Percentiles rank a stretch among this genome's conserved stretches.
Conservation (phyloP, 2,797 vertebrate species). For the Odontamblyopus lacepedii region DNA sequence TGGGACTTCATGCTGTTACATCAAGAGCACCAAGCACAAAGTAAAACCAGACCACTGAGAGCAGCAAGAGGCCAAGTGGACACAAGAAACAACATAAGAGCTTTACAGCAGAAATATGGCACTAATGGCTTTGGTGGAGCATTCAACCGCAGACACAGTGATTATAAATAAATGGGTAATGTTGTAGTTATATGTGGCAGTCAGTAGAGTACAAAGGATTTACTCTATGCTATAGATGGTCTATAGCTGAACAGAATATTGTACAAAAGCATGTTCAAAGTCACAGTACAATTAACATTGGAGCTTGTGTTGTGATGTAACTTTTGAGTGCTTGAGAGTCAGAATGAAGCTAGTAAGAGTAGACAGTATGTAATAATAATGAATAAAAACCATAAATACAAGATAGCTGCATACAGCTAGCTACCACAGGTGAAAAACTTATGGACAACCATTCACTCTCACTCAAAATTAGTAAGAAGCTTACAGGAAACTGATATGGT, state of each 20-base stretch:
- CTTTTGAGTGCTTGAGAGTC: neutral
- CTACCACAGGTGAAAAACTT: neutral
- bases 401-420: neutral
- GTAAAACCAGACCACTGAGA: slow-evolving; percentile 9
- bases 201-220: neutral
- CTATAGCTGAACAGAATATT: neutral
- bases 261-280: neutral
- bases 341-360: neutral
- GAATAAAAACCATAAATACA: neutral
- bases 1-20: neutral
- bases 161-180: slow-evolving; percentile 1
- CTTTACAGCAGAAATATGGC: neutral
- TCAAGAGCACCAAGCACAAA: neutral
- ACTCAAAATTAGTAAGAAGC: neutral
- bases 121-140: neutral
- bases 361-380: neutral
- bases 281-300: neutral
- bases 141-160: neutral
- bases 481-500: neutral
- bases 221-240: neutral
- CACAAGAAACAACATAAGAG: slow-evolving; percentile 2
- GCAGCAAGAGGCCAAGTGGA: neutral
- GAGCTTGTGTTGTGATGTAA: neutral
- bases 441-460: neutral
- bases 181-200: neutral